A percentile compares a stretch with the other conserved stretches of the same genome.
Conservation (phyloP, 2,888 invertebrate species). For the Drosophila fungiperda region DNA sequence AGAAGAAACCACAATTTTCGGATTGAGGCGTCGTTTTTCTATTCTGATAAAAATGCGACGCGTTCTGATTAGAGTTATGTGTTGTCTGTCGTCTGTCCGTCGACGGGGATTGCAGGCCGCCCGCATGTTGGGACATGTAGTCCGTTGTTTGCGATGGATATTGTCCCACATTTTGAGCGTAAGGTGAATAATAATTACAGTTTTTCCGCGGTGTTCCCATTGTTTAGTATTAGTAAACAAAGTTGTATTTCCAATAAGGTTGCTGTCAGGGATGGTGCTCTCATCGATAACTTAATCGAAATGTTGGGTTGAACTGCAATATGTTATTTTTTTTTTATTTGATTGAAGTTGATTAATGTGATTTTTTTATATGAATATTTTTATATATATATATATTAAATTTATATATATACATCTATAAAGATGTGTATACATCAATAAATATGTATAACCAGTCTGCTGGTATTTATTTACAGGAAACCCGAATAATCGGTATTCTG, state of each 20-base stretch:
- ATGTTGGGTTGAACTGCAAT: background rate
- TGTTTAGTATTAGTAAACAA: conserved; percentile 45
- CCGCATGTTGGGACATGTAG: conserved; percentile 77
- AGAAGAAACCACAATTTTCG: conserved; percentile 25
- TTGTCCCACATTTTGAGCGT: conserved; percentile 58
- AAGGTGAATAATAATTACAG: conserved; percentile 69
- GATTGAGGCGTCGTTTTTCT: conserved; percentile 34
- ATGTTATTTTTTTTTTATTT: too few relatives aligned
- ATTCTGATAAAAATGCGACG: conserved; percentile 61
- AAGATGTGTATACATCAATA: background rate
- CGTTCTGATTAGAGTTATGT: conserved; percentile 28
- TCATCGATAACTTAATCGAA: conserved; percentile 25
- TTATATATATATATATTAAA: too few relatives aligned
- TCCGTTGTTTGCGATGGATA: conserved; percentile 83
- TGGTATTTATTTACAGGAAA: conserved; percentile 37
- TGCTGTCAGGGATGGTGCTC: conserved; percentile 17
- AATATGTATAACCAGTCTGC: background rate
- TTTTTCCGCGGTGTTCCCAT: conserved; percentile 77
- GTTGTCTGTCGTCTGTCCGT: background rate
- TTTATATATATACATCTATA: too few relatives aligned
- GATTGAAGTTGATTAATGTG: too few relatives aligned
- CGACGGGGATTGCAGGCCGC: conserved; percentile 51
- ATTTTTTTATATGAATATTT: too few relatives aligned
- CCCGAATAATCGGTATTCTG: conserved; percentile 28
- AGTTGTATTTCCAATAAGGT: background rate